Evolutionary conservation across 2,888 invertebrate species (phyloP).

Genomic region (Uropetala carovei): DNA sequence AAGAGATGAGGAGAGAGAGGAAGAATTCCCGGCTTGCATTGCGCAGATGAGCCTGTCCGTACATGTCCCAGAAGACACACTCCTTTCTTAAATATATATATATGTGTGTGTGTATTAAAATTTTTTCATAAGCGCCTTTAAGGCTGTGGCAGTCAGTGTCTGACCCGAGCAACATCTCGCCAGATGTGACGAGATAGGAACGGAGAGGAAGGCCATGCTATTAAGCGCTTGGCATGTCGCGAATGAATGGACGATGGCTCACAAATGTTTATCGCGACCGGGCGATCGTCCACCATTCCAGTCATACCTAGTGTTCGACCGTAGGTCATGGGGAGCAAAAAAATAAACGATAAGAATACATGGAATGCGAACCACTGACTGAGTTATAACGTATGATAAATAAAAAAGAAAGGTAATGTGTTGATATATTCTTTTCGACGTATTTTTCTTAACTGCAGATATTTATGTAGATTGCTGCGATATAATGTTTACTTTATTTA

Average conservation of each 20-base stretch:
- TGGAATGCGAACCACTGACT: too few species aligned
- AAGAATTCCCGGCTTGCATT: constrained; percentile 49
- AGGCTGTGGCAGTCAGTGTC: not conserved
- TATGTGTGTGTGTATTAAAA: constrained; percentile 17
- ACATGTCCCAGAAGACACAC: constrained; percentile 44
- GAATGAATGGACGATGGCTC: not conserved
- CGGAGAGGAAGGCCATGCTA: not conserved
- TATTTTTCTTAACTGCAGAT: too few species aligned
- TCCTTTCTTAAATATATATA: constrained; percentile 34
- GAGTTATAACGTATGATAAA: too few species aligned
- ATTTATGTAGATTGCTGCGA: too few species aligned
- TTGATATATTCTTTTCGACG: too few species aligned
- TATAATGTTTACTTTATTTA: too few species aligned
- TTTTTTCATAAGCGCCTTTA: not conserved
- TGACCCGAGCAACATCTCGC: not conserved
- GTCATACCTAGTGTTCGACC: too few species aligned
- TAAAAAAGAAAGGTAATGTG: too few species aligned
- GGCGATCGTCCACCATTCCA: too few species aligned
- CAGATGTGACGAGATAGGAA: not conserved
- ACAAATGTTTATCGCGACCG: not conserved
- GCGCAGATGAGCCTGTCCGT: constrained; percentile 43
- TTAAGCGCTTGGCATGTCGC: not conserved
- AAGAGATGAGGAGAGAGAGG: not conserved
- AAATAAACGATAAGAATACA: too few species aligned
- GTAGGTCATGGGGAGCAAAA: too few species aligned